Evolutionary conservation across 2,888 invertebrate genomes (phyloP).

Genomic region (Amiota mariae): DNA sequence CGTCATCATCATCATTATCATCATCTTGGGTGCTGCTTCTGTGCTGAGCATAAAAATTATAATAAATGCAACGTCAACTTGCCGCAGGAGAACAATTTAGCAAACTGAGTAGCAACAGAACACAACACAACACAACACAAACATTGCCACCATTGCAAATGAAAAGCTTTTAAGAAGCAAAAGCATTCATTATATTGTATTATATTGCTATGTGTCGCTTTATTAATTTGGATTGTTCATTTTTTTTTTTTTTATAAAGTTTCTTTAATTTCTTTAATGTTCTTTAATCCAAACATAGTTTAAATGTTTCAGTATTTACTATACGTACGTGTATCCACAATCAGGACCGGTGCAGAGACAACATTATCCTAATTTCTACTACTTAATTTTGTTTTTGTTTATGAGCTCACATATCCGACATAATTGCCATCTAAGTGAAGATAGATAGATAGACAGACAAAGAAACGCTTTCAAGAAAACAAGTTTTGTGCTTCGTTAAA

Average conservation of each 20-base stretch:
- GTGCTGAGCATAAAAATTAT: neutral
- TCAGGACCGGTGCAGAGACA: neutral
- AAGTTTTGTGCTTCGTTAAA: neutral
- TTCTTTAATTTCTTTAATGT: conserved; percentile 35
- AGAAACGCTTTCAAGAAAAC: conserved; percentile 1
- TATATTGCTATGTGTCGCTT: conserved; percentile 11
- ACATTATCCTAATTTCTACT: conserved; percentile 5
- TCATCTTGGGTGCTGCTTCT: neutral
- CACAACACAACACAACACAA: neutral
- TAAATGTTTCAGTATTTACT: too few species aligned
- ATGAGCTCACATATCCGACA: conserved; percentile 11
- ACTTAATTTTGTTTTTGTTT: neutral
- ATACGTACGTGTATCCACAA: conserved; percentile 6
- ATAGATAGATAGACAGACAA: neutral
- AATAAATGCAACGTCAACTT: conserved; percentile 6
- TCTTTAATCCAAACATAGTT: conserved; percentile 28
- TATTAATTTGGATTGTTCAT: conserved; percentile 22
- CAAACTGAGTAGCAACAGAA: neutral
- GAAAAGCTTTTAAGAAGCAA: neutral
- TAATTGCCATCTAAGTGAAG: conserved; percentile 14
- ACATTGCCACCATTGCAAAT: neutral
- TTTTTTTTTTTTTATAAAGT: conserved; percentile 41
- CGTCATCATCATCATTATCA: too few species aligned
- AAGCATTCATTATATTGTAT: neutral
- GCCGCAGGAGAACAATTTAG: neutral